These are phyloP conservation scores for Psilopsiagon aymara DNA, from an alignment of 2,113 vertebrate genomes.

Conservation along the genomic window DNA sequence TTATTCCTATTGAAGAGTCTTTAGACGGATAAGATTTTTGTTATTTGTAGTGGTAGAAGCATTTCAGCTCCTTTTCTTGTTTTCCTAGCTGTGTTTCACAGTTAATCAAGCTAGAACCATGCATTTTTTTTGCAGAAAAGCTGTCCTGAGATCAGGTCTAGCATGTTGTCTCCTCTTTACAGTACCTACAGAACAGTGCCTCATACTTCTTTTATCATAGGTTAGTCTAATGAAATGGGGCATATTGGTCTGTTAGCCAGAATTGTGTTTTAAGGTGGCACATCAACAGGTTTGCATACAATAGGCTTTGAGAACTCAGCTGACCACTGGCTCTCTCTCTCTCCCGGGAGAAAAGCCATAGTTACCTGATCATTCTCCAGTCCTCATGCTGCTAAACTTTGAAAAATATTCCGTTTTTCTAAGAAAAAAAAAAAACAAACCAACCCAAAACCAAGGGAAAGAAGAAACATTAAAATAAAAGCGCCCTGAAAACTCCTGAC, in stretches of 20 bases:
- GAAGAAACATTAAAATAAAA: not conserved
- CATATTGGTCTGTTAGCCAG: not conserved
- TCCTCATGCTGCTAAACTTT: not conserved
- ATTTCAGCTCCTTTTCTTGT: not conserved
- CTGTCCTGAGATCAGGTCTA: not conserved
- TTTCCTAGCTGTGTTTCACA: not conserved
- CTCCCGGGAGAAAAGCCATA: not conserved
- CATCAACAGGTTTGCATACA: not conserved
- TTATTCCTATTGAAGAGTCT: conserved; percentile 4
- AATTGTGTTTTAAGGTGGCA: not conserved
- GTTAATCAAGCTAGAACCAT: accelerated
- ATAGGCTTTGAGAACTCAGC: not conserved
- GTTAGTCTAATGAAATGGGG: not conserved
- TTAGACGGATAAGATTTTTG: not conserved
- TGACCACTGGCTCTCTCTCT: not conserved
- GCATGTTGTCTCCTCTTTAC: not conserved
- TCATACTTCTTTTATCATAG: not conserved
- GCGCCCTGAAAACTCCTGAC: accelerated
- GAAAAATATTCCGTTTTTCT: not conserved
- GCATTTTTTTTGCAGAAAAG: not conserved
- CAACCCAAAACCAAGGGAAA: accelerated
- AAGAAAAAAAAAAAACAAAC: not conserved
- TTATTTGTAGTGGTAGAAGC: not conserved
- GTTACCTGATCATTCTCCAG: not conserved
- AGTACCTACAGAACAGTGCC: not conserved